Evolutionary conservation across 2,888 invertebrate species (phyloP).

Genomic region (Drosophila birchii): DNA sequence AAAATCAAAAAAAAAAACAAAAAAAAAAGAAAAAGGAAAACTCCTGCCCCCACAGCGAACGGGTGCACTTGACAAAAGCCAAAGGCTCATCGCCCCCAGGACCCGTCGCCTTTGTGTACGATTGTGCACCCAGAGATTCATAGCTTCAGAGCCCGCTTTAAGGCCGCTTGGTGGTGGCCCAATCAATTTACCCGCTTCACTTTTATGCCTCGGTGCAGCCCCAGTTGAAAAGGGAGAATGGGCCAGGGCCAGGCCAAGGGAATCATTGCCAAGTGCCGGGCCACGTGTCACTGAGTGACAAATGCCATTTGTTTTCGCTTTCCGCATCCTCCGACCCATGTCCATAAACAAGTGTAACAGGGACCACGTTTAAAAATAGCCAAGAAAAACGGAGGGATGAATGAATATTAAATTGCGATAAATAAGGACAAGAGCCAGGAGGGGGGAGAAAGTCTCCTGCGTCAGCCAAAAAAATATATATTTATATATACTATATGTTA

Average conservation of each 20-base stretch:
- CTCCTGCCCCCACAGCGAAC: neutral
- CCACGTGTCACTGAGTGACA: slow-evolving; percentile 39
- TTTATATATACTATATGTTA: no score
- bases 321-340: neutral
- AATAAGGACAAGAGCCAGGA: slow-evolving; percentile 44
- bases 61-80: slow-evolving; percentile 11
- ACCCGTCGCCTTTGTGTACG: neutral
- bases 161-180: neutral
- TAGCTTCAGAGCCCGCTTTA: neutral
- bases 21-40: no score
- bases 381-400: slow-evolving; percentile 41
- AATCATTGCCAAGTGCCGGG: slow-evolving; percentile 19
- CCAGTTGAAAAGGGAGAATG: neutral
- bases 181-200: neutral
- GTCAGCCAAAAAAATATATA: slow-evolving; percentile 1
- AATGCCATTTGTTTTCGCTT: slow-evolving; percentile 26
- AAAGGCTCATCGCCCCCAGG: neutral
- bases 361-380: slow-evolving; percentile 66
- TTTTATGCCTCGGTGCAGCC: slow-evolving; percentile 1
- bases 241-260: no score
- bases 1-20: neutral
- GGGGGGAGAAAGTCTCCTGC: slow-evolving; percentile 24
- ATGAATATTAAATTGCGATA: slow-evolving; percentile 77
- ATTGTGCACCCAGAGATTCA: slow-evolving; percentile 10
- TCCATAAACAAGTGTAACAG: slow-evolving; percentile 24